Base-by-base conservation (phyloP, 2,797 vertebrate genomes). In the Clarias pachynema region DNA sequence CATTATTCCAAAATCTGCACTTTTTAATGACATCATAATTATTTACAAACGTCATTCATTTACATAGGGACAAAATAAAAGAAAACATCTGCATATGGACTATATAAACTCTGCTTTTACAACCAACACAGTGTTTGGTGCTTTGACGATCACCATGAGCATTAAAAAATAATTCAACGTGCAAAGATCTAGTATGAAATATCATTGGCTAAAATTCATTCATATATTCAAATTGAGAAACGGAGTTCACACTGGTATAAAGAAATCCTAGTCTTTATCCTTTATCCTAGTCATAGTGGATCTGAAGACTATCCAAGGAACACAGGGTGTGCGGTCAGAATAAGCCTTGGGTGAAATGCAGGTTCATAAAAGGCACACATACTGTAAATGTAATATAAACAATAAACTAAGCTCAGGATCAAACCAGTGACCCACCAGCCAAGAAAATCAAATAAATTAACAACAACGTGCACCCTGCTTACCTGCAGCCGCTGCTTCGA, bases 401-500 rank as follows among this genome's bases (percentile, higher is more conserved):
- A 40, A 6, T 79, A 37, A 60, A 77, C 53, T 4, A 2, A 57
- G 7, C 16, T 34, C 29, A 34, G 31, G 24, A 62, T 79, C 7
- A 14, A 40, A 9, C 60, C 15, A 44, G 37, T 14, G 7, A 44
- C 37, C 34, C 37, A 4, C 37, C 37, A 40, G 6, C 37, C 37
- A 7, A 40, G 37, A 40, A 40, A 40, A 40, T 7, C 5, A 40
- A 40, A 40, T 40, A 40, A 2, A 20, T 22, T 15, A 18, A 44
- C 26, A 18, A 18, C 34, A 2, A 31, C 8, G 3, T 34, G 15
- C 20, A 29, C 29, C 37, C n/a, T 66, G n/a, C n/a, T 31, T 53
- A 89, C 97, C 96, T 93, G 96, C 95, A 81, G 96, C 96, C 0
- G 97, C 96, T 7, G 96, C 94, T 89, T 92, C 95, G 26, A 97